Evolutionary conservation across 2,113 vertebrate species (phyloP), one percentile per base, ranked within the genome.

Genomic region (Heteronetta atricapilla): DNA sequence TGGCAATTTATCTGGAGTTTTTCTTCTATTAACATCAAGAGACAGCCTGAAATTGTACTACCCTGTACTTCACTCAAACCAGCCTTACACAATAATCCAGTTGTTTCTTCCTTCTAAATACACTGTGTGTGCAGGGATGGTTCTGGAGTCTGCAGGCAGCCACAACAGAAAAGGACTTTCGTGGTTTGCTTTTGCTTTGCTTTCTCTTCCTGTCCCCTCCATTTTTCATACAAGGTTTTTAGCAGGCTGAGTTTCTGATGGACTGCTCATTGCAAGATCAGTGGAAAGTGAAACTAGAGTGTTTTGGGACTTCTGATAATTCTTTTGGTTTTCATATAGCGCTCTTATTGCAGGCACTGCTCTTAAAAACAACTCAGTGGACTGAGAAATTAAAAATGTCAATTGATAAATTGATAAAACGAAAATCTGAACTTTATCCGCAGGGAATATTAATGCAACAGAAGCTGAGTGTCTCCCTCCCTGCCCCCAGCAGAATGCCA

Each of bases 101-200:
- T 83, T 90, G 44, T 94, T 85, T 72, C 59, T 85, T 89, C 44
- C 62, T 82, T 67, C 50, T 8, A 21, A 84, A 36, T 10, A 36
- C 44, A 25, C 36, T 82, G 31, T 21, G 34, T 31, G 73, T 89
- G 58, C 7, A 1, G 56, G 4, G 4, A 38, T 83, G 79, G 20
- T 91, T 60, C 59, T 36, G 59, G 55, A 82, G 59, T 8, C 75
- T 40, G 52, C n/a, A 55, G 68, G 86, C 68, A 17, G 63, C 59
- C 50, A 64, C 46, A 80, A 13, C 68, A 95, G 75, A 63, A 74
- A 89, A 93, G 72, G 34, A 68, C 80, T 93, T 82, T 48, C 0
- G 5, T 70, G 53, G 53, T 86, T 96, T 96, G 74, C 83, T 94
- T 94, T 95, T 95, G 89, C 89, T 94, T 95, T 95, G 89, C 89